Conservation (phyloP, 35 echinoderm and acorn worm genomes). For the Apostichopus parvimensis region DNA sequence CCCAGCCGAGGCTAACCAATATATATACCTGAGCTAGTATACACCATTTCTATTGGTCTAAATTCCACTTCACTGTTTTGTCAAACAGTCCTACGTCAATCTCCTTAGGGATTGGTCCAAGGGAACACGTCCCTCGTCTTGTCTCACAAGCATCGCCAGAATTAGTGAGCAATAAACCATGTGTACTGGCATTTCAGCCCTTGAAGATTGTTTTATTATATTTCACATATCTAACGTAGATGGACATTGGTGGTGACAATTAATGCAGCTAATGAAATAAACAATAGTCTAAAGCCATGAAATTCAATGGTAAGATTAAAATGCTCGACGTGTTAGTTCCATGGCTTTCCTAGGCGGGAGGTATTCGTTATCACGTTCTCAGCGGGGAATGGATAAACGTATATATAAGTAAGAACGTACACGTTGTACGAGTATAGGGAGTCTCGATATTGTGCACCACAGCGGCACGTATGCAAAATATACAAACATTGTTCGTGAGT, state of each 20-base stretch:
- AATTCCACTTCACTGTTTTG: not conserved
- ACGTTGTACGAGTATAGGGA: no score
- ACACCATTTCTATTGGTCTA: no score
- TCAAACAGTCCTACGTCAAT: not conserved
- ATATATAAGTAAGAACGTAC: no score
- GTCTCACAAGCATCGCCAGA: not conserved
- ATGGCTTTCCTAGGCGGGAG: not conserved
- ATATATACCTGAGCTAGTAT: no score
- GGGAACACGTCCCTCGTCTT: not conserved
- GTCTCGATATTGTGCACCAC: no score
- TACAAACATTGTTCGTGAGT: no score
- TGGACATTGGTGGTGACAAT: constrained; percentile 39
- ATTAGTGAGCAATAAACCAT: not conserved
- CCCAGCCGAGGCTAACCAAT: no score
- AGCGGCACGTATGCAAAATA: no score
- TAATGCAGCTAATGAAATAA: constrained; percentile 37
- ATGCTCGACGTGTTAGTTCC: not conserved
- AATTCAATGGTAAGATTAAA: not conserved
- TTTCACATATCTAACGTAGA: constrained; percentile 9
- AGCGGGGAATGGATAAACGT: no score
- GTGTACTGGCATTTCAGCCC: not conserved
- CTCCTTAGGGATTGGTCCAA: not conserved
- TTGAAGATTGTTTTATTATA: constrained; percentile 21
- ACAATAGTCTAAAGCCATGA: constrained; percentile 18
- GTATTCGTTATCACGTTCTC: not conserved